Conservation (phyloP, 2,113 vertebrate species). For the Pagrus major region DNA sequence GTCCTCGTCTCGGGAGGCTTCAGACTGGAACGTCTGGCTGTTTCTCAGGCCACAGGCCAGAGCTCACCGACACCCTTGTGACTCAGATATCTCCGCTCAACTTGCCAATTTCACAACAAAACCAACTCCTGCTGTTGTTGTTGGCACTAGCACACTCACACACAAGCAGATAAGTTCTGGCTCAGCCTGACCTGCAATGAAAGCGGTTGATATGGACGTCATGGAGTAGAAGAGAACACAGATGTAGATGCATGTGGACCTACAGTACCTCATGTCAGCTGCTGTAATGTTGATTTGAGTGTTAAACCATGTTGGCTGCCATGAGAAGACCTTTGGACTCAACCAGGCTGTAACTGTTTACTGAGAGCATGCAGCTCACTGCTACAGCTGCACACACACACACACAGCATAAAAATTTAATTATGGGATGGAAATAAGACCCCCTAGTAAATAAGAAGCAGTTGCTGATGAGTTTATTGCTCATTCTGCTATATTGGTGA, state of each 20-base stretch:
- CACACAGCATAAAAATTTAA: constrained; percentile 24
- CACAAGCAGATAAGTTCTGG: not conserved
- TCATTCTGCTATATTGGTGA: constrained; percentile 39
- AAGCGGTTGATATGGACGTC: not conserved
- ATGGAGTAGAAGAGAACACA: not conserved
- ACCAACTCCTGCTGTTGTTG: constrained; percentile 21
- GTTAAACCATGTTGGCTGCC: not conserved
- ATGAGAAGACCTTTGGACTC: constrained; percentile 29
- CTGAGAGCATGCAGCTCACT: constrained; percentile 3
- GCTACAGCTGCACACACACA: not conserved
- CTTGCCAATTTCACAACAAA: constrained; percentile 28
- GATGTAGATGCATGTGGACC: constrained; percentile 1
- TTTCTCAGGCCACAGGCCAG: constrained; percentile 25
- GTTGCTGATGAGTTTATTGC: constrained; percentile 51
- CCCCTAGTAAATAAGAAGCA: constrained; percentile 44
- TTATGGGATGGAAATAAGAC: constrained; percentile 45
- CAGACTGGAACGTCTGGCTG: constrained; percentile 4
- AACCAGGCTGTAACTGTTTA: constrained; percentile 35
- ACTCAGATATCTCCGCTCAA: constrained; percentile 33
- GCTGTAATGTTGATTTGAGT: constrained; percentile 20
- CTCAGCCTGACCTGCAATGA: not conserved
- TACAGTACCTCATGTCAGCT: not conserved
- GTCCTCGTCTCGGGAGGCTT: constrained; percentile 32
- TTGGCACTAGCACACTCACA: not conserved
- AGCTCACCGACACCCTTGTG: constrained; percentile 12